Percentiles rank a stretch among this genome's conserved stretches.
phyloP scores from a whole-genome alignment of 1,140 invertebrate genomes.

The Aplysia californica region DNA sequence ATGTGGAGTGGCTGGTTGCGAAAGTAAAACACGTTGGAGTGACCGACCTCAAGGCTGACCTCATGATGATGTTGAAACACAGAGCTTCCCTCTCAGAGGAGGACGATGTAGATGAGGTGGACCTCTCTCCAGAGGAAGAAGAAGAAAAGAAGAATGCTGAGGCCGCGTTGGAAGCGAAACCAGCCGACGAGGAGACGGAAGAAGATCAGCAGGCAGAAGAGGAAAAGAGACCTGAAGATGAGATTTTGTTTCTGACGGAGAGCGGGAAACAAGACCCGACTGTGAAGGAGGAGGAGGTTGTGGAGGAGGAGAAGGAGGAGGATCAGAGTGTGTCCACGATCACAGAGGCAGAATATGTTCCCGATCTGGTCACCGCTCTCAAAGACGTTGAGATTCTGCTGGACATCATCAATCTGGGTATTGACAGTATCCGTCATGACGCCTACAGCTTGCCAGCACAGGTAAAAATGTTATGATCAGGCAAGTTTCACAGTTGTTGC shows the following conservation, averaged over 20 bases:
- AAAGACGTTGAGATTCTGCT: slow-evolving; percentile 35
- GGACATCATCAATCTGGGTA: slow-evolving; percentile 38
- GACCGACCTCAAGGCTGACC: slow-evolving; percentile 32
- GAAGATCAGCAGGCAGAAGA: neutral
- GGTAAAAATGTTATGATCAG: slow-evolving; percentile 42
- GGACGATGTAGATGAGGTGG: slow-evolving; percentile 8
- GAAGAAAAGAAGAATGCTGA: slow-evolving; percentile 15
- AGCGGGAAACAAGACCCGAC: too few relatives aligned
- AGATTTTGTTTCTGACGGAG: neutral
- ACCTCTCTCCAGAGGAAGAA: too few relatives aligned
- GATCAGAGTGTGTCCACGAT: neutral
- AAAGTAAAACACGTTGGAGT: slow-evolving; percentile 37
- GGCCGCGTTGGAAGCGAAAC: neutral
- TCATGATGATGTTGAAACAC: slow-evolving; percentile 33
- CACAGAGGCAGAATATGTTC: slow-evolving; percentile 7
- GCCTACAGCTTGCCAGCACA: slow-evolving; percentile 40
- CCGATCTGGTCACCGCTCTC: slow-evolving; percentile 1
- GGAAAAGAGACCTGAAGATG: neutral
- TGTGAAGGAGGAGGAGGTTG: slow-evolving; percentile 4
- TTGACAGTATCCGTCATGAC: slow-evolving; percentile 44
- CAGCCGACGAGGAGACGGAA: neutral
- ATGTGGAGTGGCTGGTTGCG: slow-evolving; percentile 48
- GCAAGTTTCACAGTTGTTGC: too few relatives aligned
- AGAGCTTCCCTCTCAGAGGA: slow-evolving; percentile 22
- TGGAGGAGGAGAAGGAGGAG: slow-evolving; percentile 17